These are phyloP conservation scores for Brachionus angularis DNA, from an alignment of 1,140 invertebrate genomes.

Conservation along the genomic window DNA sequence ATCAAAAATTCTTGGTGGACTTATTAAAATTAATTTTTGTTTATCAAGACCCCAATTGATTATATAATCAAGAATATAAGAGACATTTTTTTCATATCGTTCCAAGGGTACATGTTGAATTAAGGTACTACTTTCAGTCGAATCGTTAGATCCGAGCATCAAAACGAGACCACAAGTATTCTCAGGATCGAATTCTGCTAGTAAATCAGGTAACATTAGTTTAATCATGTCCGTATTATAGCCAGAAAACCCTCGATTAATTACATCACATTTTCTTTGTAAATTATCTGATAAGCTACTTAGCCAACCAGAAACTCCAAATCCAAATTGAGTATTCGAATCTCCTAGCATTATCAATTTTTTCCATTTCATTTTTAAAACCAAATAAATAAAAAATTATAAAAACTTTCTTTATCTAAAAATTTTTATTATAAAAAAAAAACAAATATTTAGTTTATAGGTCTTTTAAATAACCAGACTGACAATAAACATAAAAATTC, in stretches of 20 bases:
- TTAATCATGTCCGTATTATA: slow-evolving; percentile 55
- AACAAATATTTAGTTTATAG: slow-evolving; percentile 28
- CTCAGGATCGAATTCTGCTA: slow-evolving; percentile 48
- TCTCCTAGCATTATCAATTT: slow-evolving; percentile 26
- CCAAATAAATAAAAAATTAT: background rate
- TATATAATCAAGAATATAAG: slow-evolving; percentile 47
- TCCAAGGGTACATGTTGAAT: slow-evolving; percentile 56
- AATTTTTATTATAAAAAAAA: background rate
- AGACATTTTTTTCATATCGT: slow-evolving; percentile 52
- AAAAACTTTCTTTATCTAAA: background rate
- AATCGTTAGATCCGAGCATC: slow-evolving; percentile 58
- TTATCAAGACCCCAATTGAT: background rate
- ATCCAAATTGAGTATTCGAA: slow-evolving; percentile 35
- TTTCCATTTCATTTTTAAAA: slow-evolving; percentile 32
- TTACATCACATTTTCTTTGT: slow-evolving; percentile 57
- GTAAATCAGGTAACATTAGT: slow-evolving; percentile 51
- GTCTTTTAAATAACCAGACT: slow-evolving; percentile 15
- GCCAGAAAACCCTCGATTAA: slow-evolving; percentile 58
- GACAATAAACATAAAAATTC: background rate
- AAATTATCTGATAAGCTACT: slow-evolving; percentile 5
- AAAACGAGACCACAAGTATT: slow-evolving; percentile 52
- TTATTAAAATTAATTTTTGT: slow-evolving; percentile 12
- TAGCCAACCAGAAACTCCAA: slow-evolving; percentile 5
- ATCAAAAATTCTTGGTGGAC: slow-evolving; percentile 19
- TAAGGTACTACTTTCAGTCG: slow-evolving; percentile 47